Conservation (phyloP, 1,140 invertebrate species). For the Berghia stephanieae region DNA sequence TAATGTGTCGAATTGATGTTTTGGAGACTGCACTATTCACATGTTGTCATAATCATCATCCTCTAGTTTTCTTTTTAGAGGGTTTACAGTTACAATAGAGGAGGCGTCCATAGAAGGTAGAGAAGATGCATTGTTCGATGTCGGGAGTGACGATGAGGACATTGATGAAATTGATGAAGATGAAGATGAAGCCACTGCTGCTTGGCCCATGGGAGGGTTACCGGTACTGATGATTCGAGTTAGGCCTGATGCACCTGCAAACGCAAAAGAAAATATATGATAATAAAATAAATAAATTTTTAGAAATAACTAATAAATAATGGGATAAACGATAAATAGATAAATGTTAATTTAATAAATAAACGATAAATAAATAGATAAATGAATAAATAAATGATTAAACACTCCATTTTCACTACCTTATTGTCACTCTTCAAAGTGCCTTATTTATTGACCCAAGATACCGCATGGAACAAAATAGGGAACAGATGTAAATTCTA, state of each 20-base stretch:
- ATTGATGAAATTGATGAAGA: neutral
- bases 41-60: constrained; percentile 59
- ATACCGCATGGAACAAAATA: too few species aligned
- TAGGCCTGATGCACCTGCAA: constrained; percentile 15
- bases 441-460: too few species aligned
- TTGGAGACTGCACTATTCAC: too few species aligned
- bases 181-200: neutral
- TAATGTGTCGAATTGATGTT: too few species aligned
- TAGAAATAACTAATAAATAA: neutral
- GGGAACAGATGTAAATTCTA: too few species aligned
- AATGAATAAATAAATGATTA: too few species aligned
- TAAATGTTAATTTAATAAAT: neutral
- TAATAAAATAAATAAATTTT: neutral
- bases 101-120: too few species aligned
- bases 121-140: too few species aligned
- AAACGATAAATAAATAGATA: neutral
- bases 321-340: neutral
- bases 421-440: too few species aligned
- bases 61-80: constrained; percentile 52
- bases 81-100: constrained; percentile 39
- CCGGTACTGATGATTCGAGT: constrained; percentile 15
- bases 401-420: too few species aligned
- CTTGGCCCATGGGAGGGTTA: neutral
- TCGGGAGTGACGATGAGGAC: neutral
- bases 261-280: neutral